Evolutionary conservation across 2,797 vertebrate species (phyloP), one percentile per base, ranked within the genome.

Genomic region (Cyclopterus lumpus): DNA sequence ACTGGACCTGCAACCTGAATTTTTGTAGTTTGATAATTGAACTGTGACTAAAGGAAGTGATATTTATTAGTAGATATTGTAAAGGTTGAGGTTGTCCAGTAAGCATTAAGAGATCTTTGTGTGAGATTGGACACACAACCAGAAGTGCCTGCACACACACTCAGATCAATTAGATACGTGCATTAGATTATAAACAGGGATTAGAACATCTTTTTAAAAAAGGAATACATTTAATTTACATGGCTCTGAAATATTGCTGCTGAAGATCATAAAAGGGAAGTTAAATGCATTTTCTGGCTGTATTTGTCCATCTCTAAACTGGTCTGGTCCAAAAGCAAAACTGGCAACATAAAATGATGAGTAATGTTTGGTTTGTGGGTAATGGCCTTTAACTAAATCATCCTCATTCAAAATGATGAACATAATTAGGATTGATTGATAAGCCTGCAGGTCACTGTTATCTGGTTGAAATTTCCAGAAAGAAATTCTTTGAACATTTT

Each of bases 171-270:
- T 91, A 70, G 30, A 60, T 51, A 32, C 38, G 28, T 86, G 86
- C 90, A 91, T 92, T 88, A 90, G 84, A 65, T 71, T 75, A 24
- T 55, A 67, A 72, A 61, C 55, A 62, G 74, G 68, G 66, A 86
- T 87, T 82, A 87, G 76, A 82, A 75, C 70, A 83, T 85, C 65
- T n/a, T n/a, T 88, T 89, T 86, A 64, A 84, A 86, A 91, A 84
- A 69, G 77, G 75, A 75, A 64, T 75, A 71, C 91, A 92, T 90
- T 82, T 57, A 83, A 87, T 93, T 92, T 75, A 91, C 88, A 88
- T 80, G 80, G 71, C 82, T 88, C 71, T 79, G 66, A 84, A 85
- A 73, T 63, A 61, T 80, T 69, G 67, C 70, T 75, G 49, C 73
- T 63, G 38, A 6, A 48, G 18, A 81, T 75, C 68, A 67, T 73